These are phyloP conservation scores for Galaxias olidus DNA, from an alignment of 2,797 vertebrate species.

Conservation along the genomic window DNA sequence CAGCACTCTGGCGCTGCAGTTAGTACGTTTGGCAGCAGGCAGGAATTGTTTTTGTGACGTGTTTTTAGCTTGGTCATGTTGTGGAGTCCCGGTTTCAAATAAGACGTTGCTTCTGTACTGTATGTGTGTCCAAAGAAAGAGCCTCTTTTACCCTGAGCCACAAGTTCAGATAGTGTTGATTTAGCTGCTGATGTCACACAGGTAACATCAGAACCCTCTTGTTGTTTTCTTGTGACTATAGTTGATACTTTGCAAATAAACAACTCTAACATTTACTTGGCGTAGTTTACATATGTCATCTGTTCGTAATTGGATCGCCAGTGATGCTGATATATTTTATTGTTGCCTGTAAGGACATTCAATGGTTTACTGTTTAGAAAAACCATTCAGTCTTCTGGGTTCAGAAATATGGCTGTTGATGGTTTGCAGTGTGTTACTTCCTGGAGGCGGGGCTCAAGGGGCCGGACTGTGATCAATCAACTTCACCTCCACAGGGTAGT, in stretches of 20 bases:
- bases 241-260: slow-evolving; percentile 5
- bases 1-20: no score
- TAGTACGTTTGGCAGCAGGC: no score
- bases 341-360: background rate
- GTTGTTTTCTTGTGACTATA: background rate
- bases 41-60: no score
- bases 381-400: no score
- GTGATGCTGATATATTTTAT: background rate
- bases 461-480: slow-evolving; percentile 26
- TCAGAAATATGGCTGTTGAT: background rate
- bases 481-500: slow-evolving; percentile 87
- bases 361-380: no score
- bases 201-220: slow-evolving; percentile 1
- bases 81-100: no score
- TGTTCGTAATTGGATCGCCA: no score
- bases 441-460: slow-evolving; percentile 5
- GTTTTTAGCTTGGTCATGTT: no score
- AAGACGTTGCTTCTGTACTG: background rate
- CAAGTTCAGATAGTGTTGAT: background rate
- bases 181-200: background rate
- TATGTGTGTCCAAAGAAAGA: background rate
- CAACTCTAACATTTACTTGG: background rate
- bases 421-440: background rate
- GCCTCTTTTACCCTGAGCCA: background rate
- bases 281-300: no score